Evolutionary conservation across 2,888 invertebrate genomes (phyloP), one percentile per base, ranked within the genome.

Genomic region (Mythimna albipuncta): DNA sequence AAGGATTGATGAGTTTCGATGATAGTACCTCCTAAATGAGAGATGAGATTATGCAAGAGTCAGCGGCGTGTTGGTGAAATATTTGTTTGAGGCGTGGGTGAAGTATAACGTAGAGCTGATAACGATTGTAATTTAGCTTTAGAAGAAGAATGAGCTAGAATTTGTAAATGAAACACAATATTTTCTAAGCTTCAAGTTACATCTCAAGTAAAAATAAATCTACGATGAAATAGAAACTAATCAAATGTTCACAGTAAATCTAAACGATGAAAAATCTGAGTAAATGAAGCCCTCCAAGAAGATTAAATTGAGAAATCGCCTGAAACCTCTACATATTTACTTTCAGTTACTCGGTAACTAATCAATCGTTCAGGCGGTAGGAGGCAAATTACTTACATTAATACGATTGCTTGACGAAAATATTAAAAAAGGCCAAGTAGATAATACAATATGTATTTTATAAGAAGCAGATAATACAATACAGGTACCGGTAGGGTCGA

Each of bases 1-100:
- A 74, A 78, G 78, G 82, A 81, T 82, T 83, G 83, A 83, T 80
- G 77, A 80, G 69, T 83, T 83, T 77, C 75, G 83, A 75, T 72
- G 77, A 74, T 78, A 81, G 72, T 67, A 78, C 61, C 67, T 69
- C 50, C 58, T 57, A 74, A 81, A 82, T 73, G 68, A 82, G 67
- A 81, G 69, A 65, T 75, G 71, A 76, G 81, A 75, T 77, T 67
- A 73, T 75, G 66, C 54, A 69, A 73, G 71, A 61, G 44, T 75
- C 72, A 71, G 70, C 69, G 64, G 21, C 57, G 55, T 21, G 64
- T 63, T 50, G 47, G 32, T 55, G 32, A 57, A 73, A 79, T 70
- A 77, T 82, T 83, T 71, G 64, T 59, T 62, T 64, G 61, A 66
- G 19, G 52, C 50, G 68, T 54, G 61, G 54, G n/a, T 13, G 35